phyloP scores from a whole-genome alignment of 2,113 vertebrate genomes.

The Menidia beryllina region DNA sequence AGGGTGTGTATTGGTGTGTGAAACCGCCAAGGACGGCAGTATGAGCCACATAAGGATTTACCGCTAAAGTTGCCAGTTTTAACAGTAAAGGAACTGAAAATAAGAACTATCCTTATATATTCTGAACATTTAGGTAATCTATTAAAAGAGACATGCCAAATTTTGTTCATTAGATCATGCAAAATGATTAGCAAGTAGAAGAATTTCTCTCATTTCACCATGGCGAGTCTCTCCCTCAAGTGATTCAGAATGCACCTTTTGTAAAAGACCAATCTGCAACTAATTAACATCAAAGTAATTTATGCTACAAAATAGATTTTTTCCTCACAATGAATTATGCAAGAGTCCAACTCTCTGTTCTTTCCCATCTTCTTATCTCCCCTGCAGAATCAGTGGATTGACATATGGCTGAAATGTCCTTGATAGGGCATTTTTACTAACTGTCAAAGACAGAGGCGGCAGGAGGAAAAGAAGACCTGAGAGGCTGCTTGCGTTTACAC shows the following conservation, averaged over 20 bases:
- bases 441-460: constrained; percentile 29
- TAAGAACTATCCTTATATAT: neutral
- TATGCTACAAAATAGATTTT: constrained; percentile 75
- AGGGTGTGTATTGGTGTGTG: constrained; percentile 6
- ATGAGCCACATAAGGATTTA: neutral
- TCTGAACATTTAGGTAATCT: neutral
- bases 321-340: constrained; percentile 74
- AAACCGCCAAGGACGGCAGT: constrained; percentile 4
- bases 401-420: constrained; percentile 69
- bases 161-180: constrained; percentile 19
- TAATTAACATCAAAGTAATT: constrained; percentile 78
- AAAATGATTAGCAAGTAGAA: constrained; percentile 34
- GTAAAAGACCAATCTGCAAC: constrained; percentile 69
- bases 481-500: constrained; percentile 3
- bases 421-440: constrained; percentile 54
- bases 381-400: constrained; percentile 57
- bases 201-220: constrained; percentile 7
- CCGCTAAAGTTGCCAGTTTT: neutral
- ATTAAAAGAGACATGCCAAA: constrained; percentile 20
- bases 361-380: constrained; percentile 60
- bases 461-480: constrained; percentile 2
- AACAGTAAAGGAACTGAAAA: constrained; percentile 19
- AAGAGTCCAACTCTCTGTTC: constrained; percentile 40
- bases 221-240: constrained; percentile 32
- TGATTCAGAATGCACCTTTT: constrained; percentile 71